Base-by-base conservation (phyloP, 2,888 invertebrate genomes). In the Megalurothrips usitatus region DNA sequence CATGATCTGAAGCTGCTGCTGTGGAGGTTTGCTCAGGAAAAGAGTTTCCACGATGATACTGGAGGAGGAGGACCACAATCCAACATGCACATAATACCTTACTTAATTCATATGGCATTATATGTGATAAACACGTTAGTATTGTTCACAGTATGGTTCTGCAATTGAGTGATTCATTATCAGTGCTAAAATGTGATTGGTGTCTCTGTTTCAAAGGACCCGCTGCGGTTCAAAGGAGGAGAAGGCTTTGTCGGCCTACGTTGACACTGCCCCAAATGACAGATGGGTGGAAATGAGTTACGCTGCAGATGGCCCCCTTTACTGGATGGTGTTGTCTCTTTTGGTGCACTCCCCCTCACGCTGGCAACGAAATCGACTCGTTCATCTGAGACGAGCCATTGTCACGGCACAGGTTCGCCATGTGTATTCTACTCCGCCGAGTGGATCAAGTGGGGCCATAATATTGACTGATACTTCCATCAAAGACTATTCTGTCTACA, bases 51-150 rank as follows among this genome's bases (percentile, higher is more conserved):
- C 87, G 97, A 97, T 87, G 98, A 99, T 88, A 96, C 97, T 1
- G 98, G 98, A 26, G 99, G 97, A 84, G 97, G 97, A 85, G 98
- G 98, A 0, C 96, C 97, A 19, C 96, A 98, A 86, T 97, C 97
- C 83, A 98, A 98, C 89, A 94, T 98, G 94, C 97, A 98, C 89
- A 92, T 99, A 85, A 92, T 98, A 83, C 98, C 98, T 12, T 98
- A 98, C 86, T 90, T 98, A 81, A 89, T 95, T 83, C 98, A 98
- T 87, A 96, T 97, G 92, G 96, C 96, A 28, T 92, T 98, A 26
- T 98, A 98, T 87, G 94, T 96, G 83, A 92, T 97, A 85, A 95
- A 97, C 86, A 96, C 97, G 91, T 93, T 84, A 89, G 92, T 89
- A 63, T 58, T 75, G 79, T 47, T 43, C 34, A 2, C 6, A 43